Conservation (phyloP, 2,113 vertebrate genomes). For the Osmerus eperlanus region DNA sequence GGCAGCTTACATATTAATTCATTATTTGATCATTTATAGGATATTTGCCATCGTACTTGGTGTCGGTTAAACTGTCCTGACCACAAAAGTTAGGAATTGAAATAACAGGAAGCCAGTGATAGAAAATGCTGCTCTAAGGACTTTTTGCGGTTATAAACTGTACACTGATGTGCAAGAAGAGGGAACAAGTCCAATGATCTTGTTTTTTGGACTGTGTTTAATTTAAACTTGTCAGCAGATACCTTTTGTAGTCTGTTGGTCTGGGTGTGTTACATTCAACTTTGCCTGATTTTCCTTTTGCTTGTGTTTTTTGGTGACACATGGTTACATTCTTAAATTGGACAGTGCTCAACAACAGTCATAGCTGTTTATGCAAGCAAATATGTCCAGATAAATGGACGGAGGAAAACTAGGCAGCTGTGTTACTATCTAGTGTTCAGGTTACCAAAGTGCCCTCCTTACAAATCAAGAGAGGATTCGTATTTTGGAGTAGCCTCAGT, state of each 20-base stretch:
- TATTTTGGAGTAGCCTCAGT: neutral
- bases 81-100: conserved; percentile 8
- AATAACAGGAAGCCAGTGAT: conserved; percentile 53
- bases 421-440: too few species aligned
- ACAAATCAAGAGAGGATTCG: too few species aligned
- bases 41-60: neutral
- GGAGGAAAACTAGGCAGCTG: too few species aligned
- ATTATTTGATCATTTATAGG: neutral
- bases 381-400: neutral
- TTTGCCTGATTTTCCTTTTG: neutral
- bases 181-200: neutral
- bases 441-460: too few species aligned
- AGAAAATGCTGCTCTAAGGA: conserved; percentile 25
- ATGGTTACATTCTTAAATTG: neutral
- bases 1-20: neutral
- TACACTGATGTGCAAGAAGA: neutral
- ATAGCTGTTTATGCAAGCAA: neutral
- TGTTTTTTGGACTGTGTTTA: neutral
- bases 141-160: neutral
- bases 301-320: neutral
- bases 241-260: too few species aligned
- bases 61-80: neutral
- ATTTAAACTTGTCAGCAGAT: neutral
- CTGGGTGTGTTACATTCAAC: neutral
- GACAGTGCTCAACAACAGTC: neutral